phyloP scores from a whole-genome alignment of 2,888 invertebrate genomes.

The Drosophila quinaria region DNA sequence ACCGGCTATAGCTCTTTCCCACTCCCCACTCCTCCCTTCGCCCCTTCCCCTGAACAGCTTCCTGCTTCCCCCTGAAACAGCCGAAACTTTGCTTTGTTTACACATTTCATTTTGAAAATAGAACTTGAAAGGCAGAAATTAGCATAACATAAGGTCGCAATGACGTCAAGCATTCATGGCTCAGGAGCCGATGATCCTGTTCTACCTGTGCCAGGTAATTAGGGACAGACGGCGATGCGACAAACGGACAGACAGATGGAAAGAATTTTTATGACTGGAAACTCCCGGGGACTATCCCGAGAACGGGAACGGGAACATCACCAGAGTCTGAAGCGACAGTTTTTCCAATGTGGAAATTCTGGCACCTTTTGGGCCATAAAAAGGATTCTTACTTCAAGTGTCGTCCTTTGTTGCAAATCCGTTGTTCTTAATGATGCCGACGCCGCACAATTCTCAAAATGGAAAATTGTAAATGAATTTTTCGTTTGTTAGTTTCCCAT shows the following conservation, averaged over 20 bases:
- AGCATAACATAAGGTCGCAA: conserved; percentile 69
- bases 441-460: conserved; percentile 9
- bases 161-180: conserved; percentile 57
- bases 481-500: conserved; percentile 5
- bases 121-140: conserved; percentile 64
- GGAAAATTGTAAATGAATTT: conserved; percentile 42
- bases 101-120: conserved; percentile 62
- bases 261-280: conserved; percentile 51
- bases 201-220: conserved; percentile 43
- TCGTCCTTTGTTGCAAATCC: conserved; percentile 40
- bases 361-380: conserved; percentile 51
- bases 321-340: conserved; percentile 33
- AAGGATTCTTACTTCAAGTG: conserved; percentile 44
- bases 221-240: conserved; percentile 4
- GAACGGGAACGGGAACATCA: conserved; percentile 4
- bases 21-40: neutral
- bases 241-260: neutral
- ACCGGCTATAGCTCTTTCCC: conserved; percentile 48
- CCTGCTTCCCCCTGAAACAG: neutral
- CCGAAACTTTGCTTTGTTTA: conserved; percentile 59
- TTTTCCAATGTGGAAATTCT: conserved; percentile 40
- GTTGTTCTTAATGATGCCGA: conserved; percentile 41
- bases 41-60: neutral
- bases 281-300: conserved; percentile 27
- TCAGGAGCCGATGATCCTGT: conserved; percentile 24